Evolutionary conservation across 92 coral and sea anemone species (phyloP).

Genomic region (Parazoanthus darwini): DNA sequence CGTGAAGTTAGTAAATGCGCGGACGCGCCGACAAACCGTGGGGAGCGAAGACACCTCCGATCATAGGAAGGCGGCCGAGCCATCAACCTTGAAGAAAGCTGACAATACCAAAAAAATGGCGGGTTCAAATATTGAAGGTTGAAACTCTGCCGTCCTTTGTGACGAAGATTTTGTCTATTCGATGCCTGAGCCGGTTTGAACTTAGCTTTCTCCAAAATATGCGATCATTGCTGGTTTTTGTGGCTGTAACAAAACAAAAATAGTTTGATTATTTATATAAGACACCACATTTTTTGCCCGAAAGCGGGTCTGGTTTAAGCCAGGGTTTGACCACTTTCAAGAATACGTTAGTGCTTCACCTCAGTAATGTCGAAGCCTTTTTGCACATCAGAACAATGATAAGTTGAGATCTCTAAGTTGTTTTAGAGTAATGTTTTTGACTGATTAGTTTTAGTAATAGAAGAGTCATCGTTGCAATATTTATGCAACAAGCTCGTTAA

Average conservation of each 20-base stretch:
- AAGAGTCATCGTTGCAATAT: too few relatives aligned
- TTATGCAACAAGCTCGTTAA: too few relatives aligned
- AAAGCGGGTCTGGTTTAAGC: too few relatives aligned
- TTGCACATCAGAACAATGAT: too few relatives aligned
- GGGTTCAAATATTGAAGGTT: not conserved
- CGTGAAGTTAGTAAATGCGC: not conserved
- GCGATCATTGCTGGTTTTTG: not conserved
- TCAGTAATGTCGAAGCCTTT: too few relatives aligned
- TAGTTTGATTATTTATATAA: too few relatives aligned
- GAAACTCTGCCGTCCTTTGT: not conserved
- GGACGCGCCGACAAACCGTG: constrained; percentile 18
- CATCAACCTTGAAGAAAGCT: not conserved
- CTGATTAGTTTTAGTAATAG: too few relatives aligned
- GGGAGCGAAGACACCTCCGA: not conserved
- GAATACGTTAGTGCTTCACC: too few relatives aligned
- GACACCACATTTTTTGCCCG: too few relatives aligned
- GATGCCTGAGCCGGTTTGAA: not conserved
- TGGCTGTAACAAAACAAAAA: not conserved
- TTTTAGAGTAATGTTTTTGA: too few relatives aligned
- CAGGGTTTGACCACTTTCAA: too few relatives aligned
- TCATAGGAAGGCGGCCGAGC: not conserved
- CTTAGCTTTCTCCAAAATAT: not conserved
- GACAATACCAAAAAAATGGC: not conserved
- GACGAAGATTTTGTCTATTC: not conserved
- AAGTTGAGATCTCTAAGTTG: too few relatives aligned